These are phyloP conservation scores for Cryptus viduatorius DNA, from an alignment of 2,888 invertebrate species.

Conservation along the genomic window DNA sequence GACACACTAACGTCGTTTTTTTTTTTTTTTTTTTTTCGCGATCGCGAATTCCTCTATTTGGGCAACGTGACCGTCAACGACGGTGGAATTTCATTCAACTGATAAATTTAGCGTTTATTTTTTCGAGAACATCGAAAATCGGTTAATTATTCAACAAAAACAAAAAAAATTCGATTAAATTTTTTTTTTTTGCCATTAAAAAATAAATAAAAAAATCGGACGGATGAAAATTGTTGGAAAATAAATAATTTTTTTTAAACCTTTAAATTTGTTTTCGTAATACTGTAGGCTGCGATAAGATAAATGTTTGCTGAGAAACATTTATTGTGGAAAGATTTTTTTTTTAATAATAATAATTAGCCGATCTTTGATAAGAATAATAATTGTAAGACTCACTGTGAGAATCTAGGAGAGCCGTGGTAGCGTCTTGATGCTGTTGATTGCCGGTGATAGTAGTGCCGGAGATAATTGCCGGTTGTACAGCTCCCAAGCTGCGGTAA, in stretches of 20 bases:
- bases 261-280: too few relatives aligned
- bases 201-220: not conserved
- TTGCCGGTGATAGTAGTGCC: conserved; percentile 74
- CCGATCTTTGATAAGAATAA: conserved; percentile 29
- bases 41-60: conserved; percentile 22
- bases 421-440: conserved; percentile 75
- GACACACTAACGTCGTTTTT: conserved; percentile 11
- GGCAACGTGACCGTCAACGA: not conserved
- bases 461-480: conserved; percentile 86
- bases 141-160: not conserved
- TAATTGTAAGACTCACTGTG: conserved; percentile 77
- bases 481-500: conserved; percentile 92
- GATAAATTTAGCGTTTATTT: not conserved
- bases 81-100: too few relatives aligned
- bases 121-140: not conserved
- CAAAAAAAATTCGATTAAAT: too few relatives aligned
- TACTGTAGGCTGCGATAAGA: too few relatives aligned
- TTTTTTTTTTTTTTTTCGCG: not conserved
- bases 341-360: not conserved
- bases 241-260: not conserved
- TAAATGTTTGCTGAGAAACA: too few relatives aligned
- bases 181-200: not conserved
- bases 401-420: conserved; percentile 80
- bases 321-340: not conserved
- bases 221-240: not conserved